Evolutionary conservation across 2,888 invertebrate genomes (phyloP).

Genomic region (Lochmaea crataegi): DNA sequence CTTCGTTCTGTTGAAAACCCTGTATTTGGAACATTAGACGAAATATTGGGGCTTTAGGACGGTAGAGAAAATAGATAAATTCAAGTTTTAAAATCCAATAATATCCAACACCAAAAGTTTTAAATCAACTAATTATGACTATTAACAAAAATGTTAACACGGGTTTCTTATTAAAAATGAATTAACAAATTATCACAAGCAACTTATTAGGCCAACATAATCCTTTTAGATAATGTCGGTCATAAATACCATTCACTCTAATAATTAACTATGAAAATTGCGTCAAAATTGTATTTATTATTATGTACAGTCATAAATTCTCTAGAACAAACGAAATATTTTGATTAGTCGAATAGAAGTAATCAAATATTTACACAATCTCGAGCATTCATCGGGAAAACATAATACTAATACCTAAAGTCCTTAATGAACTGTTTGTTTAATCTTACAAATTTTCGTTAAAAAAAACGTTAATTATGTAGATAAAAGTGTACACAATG

Average conservation of each 20-base stretch:
- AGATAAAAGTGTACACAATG: neutral
- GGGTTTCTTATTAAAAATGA: too few species aligned
- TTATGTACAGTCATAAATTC: neutral
- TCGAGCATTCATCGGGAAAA: neutral
- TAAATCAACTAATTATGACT: too few species aligned
- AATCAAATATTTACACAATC: slow-evolving; percentile 4
- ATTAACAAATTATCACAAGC: neutral
- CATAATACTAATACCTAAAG: neutral
- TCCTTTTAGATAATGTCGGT: neutral
- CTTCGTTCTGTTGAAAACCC: too few species aligned
- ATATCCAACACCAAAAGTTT: too few species aligned
- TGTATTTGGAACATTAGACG: too few species aligned
- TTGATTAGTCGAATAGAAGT: neutral
- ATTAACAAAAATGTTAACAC: too few species aligned
- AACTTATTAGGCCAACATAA: neutral
- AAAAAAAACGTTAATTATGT: neutral
- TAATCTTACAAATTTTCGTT: neutral
- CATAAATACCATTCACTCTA: neutral
- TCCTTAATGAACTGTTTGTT: neutral
- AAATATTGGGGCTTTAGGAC: too few species aligned
- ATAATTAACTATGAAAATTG: neutral
- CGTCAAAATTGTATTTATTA: neutral
- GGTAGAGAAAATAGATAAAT: too few species aligned
- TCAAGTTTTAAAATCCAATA: too few species aligned
- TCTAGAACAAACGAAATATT: neutral